Base-by-base conservation (phyloP, 2,888 invertebrate genomes). In the Ashinkailepas kermadecensis region DNA sequence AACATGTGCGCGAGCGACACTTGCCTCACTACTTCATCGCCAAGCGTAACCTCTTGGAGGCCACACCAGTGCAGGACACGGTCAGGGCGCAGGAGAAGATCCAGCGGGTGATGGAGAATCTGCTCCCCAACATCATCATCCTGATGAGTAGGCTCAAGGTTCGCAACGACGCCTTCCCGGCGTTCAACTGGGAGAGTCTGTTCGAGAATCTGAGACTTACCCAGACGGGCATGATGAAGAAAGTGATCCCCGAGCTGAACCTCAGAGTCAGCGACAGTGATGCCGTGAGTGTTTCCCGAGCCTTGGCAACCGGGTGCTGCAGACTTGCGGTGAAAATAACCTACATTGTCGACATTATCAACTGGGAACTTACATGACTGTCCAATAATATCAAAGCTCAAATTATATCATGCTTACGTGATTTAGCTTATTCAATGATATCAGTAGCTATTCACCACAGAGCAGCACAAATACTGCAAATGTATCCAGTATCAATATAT, bases 21-120 rank as follows among this genome's bases (percentile, higher is more conserved):
- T 88, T 94, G 81, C 90, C 90, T 4, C 93, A 94, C 87, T 95
- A 92, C 86, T 95, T 95, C 86, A 89, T 94, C 81, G 89, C 89
- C 81, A 90, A 89, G 74, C 92, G 92, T 84, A 94, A 95, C 87
- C 89, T 93, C 81, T 91, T 94, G 83, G 91, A 92, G 86, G 91
- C 91, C 84, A 91, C 93, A 83, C 2, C 56, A 8, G 12, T 6
- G 9, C 6, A 1, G 8, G 21, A 6, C 54, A 92, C 93, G 0
- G 90, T 90, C 56, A 89, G 90, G 82, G 89, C 92, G n/a, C 93
- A 93, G 86, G 90, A 91, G 84, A 90, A 90, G 81, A 87, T 95
- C 81, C 90, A 91, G 15, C 90, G 92, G 83, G 92, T 94, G 65
- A 87, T 91, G 4, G 92, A 94, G 86, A 91, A 92, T 84, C 93